These are phyloP conservation scores for Zosterops pallidus DNA, from an alignment of 2,113 vertebrate genomes.

Conservation along the genomic window DNA sequence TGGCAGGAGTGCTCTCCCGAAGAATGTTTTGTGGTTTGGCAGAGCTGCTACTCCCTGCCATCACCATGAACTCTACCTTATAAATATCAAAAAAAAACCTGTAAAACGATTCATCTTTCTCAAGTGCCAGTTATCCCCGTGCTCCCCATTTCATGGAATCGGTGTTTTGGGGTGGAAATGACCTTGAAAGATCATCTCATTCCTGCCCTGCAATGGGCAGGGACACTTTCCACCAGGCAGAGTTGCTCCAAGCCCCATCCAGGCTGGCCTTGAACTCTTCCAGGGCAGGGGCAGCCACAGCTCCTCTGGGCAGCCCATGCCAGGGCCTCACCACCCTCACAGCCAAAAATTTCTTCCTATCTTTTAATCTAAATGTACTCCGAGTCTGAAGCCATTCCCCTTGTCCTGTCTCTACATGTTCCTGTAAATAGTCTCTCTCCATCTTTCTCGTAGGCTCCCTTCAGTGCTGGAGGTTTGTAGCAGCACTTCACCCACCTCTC, in stretches of 20 bases:
- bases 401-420: neutral
- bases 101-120: neutral
- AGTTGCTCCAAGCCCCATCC: neutral
- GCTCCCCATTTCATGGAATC: neutral
- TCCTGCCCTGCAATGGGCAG: neutral
- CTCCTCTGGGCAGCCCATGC: neutral
- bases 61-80: constrained; percentile 19
- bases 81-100: neutral
- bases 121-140: neutral
- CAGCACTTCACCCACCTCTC: neutral
- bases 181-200: neutral
- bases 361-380: neutral
- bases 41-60: neutral
- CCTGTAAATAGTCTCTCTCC: neutral
- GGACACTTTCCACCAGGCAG: neutral
- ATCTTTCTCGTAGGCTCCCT: neutral
- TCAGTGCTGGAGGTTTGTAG: neutral
- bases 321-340: neutral
- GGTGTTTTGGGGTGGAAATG: neutral
- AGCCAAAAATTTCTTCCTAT: neutral
- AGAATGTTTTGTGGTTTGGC: neutral
- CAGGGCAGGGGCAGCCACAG: neutral
- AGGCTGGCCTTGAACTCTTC: neutral
- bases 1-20: neutral
- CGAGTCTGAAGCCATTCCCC: neutral